Conservation (phyloP, 2,888 invertebrate species). For the Sinopyrophorus schimmeli region DNA sequence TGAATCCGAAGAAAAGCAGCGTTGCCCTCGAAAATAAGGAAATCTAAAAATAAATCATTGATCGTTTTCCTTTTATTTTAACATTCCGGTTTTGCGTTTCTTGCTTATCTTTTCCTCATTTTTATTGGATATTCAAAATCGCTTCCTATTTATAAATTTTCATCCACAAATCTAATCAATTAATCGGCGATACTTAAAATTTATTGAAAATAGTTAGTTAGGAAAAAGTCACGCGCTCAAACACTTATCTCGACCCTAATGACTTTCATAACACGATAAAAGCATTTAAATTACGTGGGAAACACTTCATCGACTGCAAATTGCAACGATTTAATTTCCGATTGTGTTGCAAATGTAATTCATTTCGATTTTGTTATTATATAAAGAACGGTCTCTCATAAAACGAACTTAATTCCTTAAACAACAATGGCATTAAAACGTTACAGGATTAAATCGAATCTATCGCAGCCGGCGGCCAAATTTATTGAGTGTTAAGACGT, state of each 20-base stretch:
- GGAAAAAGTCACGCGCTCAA: constrained; percentile 19
- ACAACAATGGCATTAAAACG: constrained; percentile 29
- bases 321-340: constrained; percentile 22
- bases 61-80: too few relatives aligned
- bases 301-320: constrained; percentile 26
- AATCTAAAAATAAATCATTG: constrained; percentile 6
- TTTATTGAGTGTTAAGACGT: constrained; percentile 34
- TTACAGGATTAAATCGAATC: constrained; percentile 29
- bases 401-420: constrained; percentile 30
- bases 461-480: constrained; percentile 31
- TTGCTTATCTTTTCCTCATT: too few relatives aligned
- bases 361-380: constrained; percentile 24
- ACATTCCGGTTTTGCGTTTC: too few relatives aligned
- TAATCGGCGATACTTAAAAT: constrained; percentile 1
- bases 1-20: background rate
- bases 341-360: constrained; percentile 26
- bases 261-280: constrained; percentile 22
- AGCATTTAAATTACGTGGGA: constrained; percentile 24
- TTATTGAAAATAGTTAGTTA: constrained; percentile 12
- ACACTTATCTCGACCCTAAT: constrained; percentile 23
- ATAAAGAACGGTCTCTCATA: constrained; percentile 26
- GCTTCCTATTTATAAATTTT: too few relatives aligned
- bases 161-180: too few relatives aligned
- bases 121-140: too few relatives aligned
- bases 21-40: background rate